These are phyloP conservation scores for Eumerus sabulonum DNA, from an alignment of 2,888 invertebrate species.

Conservation along the genomic window DNA sequence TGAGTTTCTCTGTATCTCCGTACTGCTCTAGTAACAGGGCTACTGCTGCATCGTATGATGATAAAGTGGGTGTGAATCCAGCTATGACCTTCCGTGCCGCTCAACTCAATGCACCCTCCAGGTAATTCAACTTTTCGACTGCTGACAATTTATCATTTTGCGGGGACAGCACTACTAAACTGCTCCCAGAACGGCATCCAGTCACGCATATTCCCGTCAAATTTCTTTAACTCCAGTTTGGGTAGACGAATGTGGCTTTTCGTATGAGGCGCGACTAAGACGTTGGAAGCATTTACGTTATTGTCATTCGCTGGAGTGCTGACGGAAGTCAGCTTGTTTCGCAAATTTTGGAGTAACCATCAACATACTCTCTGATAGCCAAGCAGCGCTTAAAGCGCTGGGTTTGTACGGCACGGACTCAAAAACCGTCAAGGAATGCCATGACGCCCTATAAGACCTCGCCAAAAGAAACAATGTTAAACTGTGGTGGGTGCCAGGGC, in stretches of 20 bases:
- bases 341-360: too few species aligned
- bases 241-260: neutral
- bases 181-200: neutral
- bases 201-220: neutral
- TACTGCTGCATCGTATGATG: slow-evolving; percentile 27
- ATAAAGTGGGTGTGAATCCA: slow-evolving; percentile 32
- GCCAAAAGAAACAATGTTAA: too few species aligned
- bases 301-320: too few species aligned
- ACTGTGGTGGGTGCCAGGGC: too few species aligned
- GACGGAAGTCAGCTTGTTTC: too few species aligned
- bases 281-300: too few species aligned
- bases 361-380: too few species aligned
- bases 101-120: slow-evolving; percentile 13
- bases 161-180: slow-evolving; percentile 12
- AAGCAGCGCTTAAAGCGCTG: too few species aligned
- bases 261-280: too few species aligned
- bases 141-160: slow-evolving; percentile 24
- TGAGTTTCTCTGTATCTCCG: slow-evolving; percentile 32
- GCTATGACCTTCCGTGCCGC: slow-evolving; percentile 14
- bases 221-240: neutral
- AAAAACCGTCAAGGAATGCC: too few species aligned
- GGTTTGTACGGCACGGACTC: too few species aligned
- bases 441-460: too few species aligned
- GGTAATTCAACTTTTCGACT: slow-evolving; percentile 34
- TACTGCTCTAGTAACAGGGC: slow-evolving; percentile 31